These are phyloP conservation scores for Synanthedon vespiformis DNA, from an alignment of 2,888 invertebrate genomes.

Conservation along the genomic window DNA sequence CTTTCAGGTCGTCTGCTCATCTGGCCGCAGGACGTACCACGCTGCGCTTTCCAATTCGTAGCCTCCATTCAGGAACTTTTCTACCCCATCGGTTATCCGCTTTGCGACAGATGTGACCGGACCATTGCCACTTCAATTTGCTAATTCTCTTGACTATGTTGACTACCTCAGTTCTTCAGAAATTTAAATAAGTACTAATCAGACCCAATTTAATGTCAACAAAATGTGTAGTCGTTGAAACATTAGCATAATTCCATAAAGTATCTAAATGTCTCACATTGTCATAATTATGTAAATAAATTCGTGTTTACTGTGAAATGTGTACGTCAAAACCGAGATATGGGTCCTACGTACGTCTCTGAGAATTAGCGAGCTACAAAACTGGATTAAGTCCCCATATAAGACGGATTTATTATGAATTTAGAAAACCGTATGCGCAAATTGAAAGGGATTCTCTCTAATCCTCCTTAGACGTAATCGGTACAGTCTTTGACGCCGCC, in stretches of 20 bases:
- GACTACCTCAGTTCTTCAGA: too few relatives aligned
- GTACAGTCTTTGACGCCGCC: slow-evolving; percentile 5
- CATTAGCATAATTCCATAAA: not conserved
- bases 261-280: not conserved
- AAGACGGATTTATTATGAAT: slow-evolving; percentile 32
- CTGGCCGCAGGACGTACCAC: too few relatives aligned
- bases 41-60: too few relatives aligned
- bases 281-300: slow-evolving; percentile 17
- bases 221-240: not conserved
- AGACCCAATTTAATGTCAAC: too few relatives aligned
- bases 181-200: too few relatives aligned
- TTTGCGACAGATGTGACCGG: too few relatives aligned
- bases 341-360: slow-evolving; percentile 31
- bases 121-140: too few relatives aligned
- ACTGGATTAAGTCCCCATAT: slow-evolving; percentile 34
- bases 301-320: slow-evolving; percentile 20
- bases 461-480: slow-evolving; percentile 8
- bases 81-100: too few relatives aligned
- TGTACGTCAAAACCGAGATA: slow-evolving; percentile 35
- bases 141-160: too few relatives aligned
- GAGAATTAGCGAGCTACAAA: slow-evolving; percentile 30
- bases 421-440: slow-evolving; percentile 29
- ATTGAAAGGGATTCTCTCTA: slow-evolving; percentile 11
- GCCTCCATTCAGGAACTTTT: too few relatives aligned
- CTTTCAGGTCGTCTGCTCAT: too few relatives aligned